phyloP scores from a whole-genome alignment of 1,140 invertebrate genomes.

The Vanessa atalanta region DNA sequence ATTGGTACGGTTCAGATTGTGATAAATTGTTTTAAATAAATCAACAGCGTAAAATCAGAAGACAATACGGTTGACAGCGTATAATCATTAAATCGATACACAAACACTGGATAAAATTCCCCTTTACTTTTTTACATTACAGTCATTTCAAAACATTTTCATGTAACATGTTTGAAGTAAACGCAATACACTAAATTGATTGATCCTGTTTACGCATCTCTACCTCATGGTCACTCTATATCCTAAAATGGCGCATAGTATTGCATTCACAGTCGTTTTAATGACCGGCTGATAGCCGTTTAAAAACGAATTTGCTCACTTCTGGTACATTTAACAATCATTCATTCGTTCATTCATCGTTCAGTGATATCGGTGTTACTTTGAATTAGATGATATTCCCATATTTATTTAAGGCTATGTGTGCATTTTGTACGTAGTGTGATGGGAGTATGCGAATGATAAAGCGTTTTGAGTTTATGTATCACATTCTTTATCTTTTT shows the following conservation, averaged over 20 bases:
- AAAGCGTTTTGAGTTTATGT: background rate
- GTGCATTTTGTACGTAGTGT: background rate
- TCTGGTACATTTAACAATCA: conserved; percentile 79
- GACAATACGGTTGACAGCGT: too few relatives aligned
- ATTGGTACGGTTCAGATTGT: too few relatives aligned
- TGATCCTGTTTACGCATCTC: background rate
- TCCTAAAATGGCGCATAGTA: conserved; percentile 54
- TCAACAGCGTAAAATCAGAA: too few relatives aligned
- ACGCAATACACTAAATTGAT: background rate
- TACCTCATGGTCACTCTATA: conserved; percentile 50
- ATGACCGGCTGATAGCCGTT: conserved; percentile 80
- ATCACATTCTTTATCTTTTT: background rate
- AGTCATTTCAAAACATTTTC: too few relatives aligned
- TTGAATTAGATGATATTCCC: conserved; percentile 19
- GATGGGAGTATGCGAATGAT: background rate
- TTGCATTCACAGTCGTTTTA: conserved; percentile 70
- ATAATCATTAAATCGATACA: too few relatives aligned
- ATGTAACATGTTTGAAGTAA: too few relatives aligned
- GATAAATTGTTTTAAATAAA: too few relatives aligned
- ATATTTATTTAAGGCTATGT: conserved; percentile 15
- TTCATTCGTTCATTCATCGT: conserved; percentile 39
- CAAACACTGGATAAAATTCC: too few relatives aligned
- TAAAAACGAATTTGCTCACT: conserved; percentile 81
- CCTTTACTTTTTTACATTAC: too few relatives aligned
- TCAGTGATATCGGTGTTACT: conserved; percentile 28